phyloP scores from a whole-genome alignment of 1,140 invertebrate genomes.

The Drosophila simulans region DNA sequence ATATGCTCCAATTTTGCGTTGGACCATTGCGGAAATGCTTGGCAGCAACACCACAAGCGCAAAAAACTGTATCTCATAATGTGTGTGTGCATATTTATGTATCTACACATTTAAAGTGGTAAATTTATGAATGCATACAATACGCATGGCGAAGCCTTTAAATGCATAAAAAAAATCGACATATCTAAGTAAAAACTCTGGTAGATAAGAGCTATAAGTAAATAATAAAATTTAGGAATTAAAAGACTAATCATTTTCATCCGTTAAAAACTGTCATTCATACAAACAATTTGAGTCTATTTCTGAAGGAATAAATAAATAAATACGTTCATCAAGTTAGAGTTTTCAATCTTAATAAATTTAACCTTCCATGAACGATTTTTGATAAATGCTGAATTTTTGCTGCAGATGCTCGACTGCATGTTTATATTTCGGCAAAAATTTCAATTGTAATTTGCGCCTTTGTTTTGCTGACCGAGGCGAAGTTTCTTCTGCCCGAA shows the following conservation, averaged over 20 bases:
- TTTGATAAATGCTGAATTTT: constrained; percentile 1
- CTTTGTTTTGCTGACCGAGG: constrained; percentile 70
- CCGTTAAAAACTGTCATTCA: too few species aligned
- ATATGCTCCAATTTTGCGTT: constrained; percentile 75
- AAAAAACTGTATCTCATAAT: constrained; percentile 30
- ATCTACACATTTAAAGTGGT: constrained; percentile 3
- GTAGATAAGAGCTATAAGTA: too few species aligned
- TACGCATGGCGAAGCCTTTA: background rate
- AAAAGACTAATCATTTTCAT: too few species aligned
- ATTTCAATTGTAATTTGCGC: constrained; percentile 74
- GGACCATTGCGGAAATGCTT: constrained; percentile 65
- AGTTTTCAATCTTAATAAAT: too few species aligned
- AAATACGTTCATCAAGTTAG: too few species aligned
- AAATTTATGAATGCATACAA: background rate
- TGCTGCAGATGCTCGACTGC: background rate
- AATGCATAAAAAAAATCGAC: too few species aligned
- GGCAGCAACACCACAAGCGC: constrained; percentile 39
- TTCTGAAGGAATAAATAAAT: too few species aligned
- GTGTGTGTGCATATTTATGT: constrained; percentile 13
- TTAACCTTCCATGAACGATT: too few species aligned
- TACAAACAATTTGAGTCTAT: too few species aligned
- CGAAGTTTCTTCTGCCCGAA: constrained; percentile 62
- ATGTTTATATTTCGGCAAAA: constrained; percentile 38
- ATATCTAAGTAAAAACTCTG: too few species aligned
- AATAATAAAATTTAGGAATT: too few species aligned